A percentile compares a stretch with the other conserved stretches of the same genome.
phyloP scores from a whole-genome alignment of 2,888 invertebrate genomes.

The Synergus umbraculus region DNA sequence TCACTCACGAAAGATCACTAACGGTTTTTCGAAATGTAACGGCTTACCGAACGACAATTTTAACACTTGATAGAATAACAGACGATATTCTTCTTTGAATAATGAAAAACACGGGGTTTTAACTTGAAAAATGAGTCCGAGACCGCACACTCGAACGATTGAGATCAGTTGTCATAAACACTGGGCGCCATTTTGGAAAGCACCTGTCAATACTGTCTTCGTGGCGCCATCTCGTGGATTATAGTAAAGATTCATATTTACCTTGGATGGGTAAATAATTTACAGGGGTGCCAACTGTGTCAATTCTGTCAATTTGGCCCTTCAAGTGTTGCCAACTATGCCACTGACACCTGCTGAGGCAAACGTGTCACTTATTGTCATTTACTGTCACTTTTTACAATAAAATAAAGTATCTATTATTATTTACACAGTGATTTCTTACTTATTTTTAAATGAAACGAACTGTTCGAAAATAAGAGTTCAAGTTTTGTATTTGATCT shows the following conservation, averaged over 20 bases:
- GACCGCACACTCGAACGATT: conserved; percentile 59
- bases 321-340: too few species aligned
- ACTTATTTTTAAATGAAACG: neutral
- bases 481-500: neutral
- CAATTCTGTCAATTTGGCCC: too few species aligned
- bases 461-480: neutral
- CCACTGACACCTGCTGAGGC: too few species aligned
- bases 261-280: too few species aligned
- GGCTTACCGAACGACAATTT: neutral
- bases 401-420: neutral
- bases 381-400: neutral
- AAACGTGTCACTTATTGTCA: neutral
- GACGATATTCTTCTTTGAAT: conserved; percentile 42
- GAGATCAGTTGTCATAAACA: conserved; percentile 76
- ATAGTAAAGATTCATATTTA: too few species aligned
- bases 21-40: neutral
- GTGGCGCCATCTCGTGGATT: conserved; percentile 17
- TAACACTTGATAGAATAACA: neutral
- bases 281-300: too few species aligned
- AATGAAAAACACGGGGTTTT: conserved; percentile 6
- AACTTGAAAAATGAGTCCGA: conserved; percentile 49
- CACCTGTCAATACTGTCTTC: conserved; percentile 70
- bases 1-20: conserved; percentile 4
- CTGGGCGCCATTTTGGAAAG: conserved; percentile 71
- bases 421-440: neutral